phyloP scores from a whole-genome alignment of 2,888 invertebrate species.

The Meteorus colon region DNA sequence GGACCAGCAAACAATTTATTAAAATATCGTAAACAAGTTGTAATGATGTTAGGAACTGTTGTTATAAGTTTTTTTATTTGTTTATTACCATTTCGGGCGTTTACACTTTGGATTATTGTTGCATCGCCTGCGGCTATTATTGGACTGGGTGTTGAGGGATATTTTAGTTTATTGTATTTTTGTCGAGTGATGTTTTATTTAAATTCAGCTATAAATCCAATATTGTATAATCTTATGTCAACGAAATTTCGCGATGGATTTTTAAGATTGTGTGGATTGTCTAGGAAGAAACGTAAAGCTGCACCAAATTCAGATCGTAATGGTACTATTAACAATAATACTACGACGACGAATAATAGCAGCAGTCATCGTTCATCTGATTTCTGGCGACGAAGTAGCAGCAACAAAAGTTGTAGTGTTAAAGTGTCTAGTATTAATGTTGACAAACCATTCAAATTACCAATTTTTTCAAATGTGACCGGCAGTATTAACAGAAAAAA shows the following conservation, averaged over 20 bases:
- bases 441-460: slow-evolving; percentile 61
- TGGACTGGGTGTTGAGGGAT: slow-evolving; percentile 84
- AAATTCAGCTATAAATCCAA: slow-evolving; percentile 93
- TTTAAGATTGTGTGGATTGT: slow-evolving; percentile 78
- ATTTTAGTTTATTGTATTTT: slow-evolving; percentile 88
- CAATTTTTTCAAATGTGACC: slow-evolving; percentile 60
- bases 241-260: slow-evolving; percentile 92
- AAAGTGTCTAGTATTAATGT: slow-evolving; percentile 58
- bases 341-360: slow-evolving; percentile 56
- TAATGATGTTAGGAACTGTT: slow-evolving; percentile 91
- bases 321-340: slow-evolving; percentile 57
- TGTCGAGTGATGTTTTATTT: slow-evolving; percentile 91
- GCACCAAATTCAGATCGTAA: slow-evolving; percentile 57
- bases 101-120: slow-evolving; percentile 90
- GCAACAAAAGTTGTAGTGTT: slow-evolving; percentile 67
- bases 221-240: slow-evolving; percentile 93
- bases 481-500: slow-evolving; percentile 61
- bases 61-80: slow-evolving; percentile 94
- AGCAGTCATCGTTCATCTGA: slow-evolving; percentile 63
- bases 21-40: slow-evolving; percentile 86
- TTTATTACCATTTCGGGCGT: slow-evolving; percentile 89
- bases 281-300: slow-evolving; percentile 54
- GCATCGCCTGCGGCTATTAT: slow-evolving; percentile 81
- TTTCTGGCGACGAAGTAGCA: slow-evolving; percentile 79
- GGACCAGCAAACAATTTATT: slow-evolving; percentile 78